Conservation (phyloP, 2,888 invertebrate species). For the Volucella zonaria region DNA sequence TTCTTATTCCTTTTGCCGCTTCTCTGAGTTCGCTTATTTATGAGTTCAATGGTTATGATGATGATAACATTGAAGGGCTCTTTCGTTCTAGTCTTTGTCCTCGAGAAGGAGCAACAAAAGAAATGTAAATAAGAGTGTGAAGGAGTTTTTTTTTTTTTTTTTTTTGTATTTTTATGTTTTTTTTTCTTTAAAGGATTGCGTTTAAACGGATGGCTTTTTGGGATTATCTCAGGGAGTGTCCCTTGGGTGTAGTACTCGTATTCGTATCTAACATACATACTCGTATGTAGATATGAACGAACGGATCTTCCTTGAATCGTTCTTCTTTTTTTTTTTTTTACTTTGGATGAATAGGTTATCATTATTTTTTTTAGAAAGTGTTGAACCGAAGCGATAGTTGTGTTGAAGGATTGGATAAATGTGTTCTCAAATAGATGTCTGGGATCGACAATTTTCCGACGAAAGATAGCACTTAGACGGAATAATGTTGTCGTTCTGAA, state of each 20-base stretch:
- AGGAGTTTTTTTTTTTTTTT: slow-evolving; percentile 17
- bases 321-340: slow-evolving; percentile 14
- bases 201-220: slow-evolving; percentile 56
- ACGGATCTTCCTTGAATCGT: slow-evolving; percentile 22
- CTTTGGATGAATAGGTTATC: slow-evolving; percentile 56
- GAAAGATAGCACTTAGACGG: slow-evolving; percentile 52
- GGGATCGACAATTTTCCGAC: slow-evolving; percentile 37
- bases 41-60: slow-evolving; percentile 73
- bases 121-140: slow-evolving; percentile 57
- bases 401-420: slow-evolving; percentile 47
- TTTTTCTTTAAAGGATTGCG: slow-evolving; percentile 39
- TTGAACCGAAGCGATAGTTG: slow-evolving; percentile 55
- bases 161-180: too few relatives aligned
- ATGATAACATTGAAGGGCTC: slow-evolving; percentile 66
- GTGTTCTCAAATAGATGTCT: slow-evolving; percentile 42
- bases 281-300: too few relatives aligned
- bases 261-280: slow-evolving; percentile 19
- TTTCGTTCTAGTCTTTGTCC: neutral
- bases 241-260: slow-evolving; percentile 35
- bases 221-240: slow-evolving; percentile 54
- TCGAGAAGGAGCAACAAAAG: slow-evolving; percentile 14
- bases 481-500: slow-evolving; percentile 30
- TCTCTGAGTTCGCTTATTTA: slow-evolving; percentile 60
- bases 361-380: slow-evolving; percentile 53
- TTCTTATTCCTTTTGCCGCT: slow-evolving; percentile 13